A percentile compares a stretch with the other conserved stretches of the same genome.
These are phyloP conservation scores for Egretta garzetta DNA, from an alignment of 2,113 vertebrate species.

Conservation along the genomic window DNA sequence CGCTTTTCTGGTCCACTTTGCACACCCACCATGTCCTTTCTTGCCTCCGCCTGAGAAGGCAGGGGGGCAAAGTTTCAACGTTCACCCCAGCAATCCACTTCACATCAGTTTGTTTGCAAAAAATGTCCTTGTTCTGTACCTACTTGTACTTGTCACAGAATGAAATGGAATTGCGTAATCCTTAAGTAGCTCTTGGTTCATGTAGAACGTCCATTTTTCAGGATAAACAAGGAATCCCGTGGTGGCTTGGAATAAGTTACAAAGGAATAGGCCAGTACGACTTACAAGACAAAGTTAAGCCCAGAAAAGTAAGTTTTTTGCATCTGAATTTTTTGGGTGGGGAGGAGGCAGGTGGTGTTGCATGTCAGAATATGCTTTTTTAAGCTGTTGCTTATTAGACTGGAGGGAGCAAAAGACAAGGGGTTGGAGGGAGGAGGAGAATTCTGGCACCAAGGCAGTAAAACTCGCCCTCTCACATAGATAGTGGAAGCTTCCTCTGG, in stretches of 20 bases:
- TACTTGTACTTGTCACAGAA: slow-evolving; percentile 15
- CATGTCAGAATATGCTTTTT: background rate
- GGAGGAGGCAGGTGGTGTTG: background rate
- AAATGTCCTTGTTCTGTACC: background rate
- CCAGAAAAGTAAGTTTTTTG: slow-evolving; percentile 85
- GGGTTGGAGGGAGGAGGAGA: background rate
- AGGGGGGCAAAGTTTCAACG: background rate
- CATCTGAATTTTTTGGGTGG: background rate
- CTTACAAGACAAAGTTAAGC: slow-evolving; percentile 94
- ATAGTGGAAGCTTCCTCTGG: background rate
- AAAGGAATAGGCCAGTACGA: slow-evolving; percentile 98
- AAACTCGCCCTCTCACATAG: background rate
- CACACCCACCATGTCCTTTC: background rate
- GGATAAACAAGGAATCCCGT: slow-evolving; percentile 98
- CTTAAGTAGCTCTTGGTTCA: background rate
- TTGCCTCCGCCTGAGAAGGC: background rate
- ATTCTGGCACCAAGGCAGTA: background rate
- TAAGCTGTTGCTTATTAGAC: background rate
- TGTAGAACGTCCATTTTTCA: slow-evolving; percentile 63
- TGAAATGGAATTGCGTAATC: background rate
- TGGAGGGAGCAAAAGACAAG: background rate
- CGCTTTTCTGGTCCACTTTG: background rate
- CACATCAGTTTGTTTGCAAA: slow-evolving; percentile 15
- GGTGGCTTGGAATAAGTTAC: slow-evolving; percentile 98
- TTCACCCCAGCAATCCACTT: slow-evolving; percentile 1